A percentile compares a stretch with the other conserved stretches of the same genome.
Conservation (phyloP, 2,797 vertebrate genomes). For the Selene dorsalis region DNA sequence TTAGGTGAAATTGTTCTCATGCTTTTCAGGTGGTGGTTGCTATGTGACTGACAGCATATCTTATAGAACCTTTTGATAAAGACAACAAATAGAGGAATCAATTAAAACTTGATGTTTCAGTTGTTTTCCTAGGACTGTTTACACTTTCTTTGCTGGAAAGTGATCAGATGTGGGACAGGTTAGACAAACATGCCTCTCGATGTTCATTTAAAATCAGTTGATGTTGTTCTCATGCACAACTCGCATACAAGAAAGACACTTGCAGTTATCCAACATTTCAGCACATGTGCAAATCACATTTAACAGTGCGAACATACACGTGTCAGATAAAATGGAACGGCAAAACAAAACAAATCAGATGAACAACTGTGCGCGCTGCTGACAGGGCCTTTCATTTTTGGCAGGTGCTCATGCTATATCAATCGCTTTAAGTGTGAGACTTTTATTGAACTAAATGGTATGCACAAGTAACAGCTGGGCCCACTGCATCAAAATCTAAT, state of each 20-base stretch:
- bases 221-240: not conserved
- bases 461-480: conserved; percentile 76
- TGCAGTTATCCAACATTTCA: conserved; percentile 23
- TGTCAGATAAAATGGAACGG: conserved; percentile 23
- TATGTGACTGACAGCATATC: not conserved
- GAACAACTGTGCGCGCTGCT: conserved; percentile 46
- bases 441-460: conserved; percentile 74
- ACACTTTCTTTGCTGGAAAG: not conserved
- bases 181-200: conserved; percentile 19
- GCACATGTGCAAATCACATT: conserved; percentile 31
- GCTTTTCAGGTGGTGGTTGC: not conserved
- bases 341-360: conserved; percentile 54
- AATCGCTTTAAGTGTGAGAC: conserved; percentile 58
- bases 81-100: not conserved
- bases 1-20: not conserved
- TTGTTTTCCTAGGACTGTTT: conserved; percentile 12
- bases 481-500: conserved; percentile 75
- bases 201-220: conserved; percentile 4
- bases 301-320: conserved; percentile 25
- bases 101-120: conserved; percentile 13
- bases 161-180: conserved; percentile 15
- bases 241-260: conserved; percentile 4
- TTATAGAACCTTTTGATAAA: conserved; percentile 13
- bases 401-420: conserved; percentile 65
- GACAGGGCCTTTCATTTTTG: conserved; percentile 58